Conservation (phyloP, 2,113 vertebrate genomes). For the Agelaius tricolor region DNA sequence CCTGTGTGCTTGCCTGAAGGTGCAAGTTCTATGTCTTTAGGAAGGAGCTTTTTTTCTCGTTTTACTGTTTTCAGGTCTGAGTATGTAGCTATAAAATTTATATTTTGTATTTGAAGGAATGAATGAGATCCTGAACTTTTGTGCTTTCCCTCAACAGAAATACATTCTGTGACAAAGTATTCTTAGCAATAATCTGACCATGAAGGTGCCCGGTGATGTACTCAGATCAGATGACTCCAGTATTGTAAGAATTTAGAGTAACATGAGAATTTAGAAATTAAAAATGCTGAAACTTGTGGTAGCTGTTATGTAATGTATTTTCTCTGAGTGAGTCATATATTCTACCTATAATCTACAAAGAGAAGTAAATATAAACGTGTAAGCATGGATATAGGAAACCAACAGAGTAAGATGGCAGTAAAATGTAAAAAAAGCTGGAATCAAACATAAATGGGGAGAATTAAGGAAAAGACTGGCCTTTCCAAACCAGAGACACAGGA, state of each 20-base stretch:
- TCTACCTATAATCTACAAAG: background rate
- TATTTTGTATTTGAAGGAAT: background rate
- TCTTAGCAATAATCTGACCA: background rate
- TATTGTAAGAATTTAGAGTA: background rate
- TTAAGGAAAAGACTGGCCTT: background rate
- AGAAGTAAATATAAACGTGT: background rate
- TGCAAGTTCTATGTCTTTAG: background rate
- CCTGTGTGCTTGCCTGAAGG: background rate
- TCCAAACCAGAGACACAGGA: background rate
- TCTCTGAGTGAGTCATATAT: background rate
- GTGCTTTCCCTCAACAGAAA: background rate
- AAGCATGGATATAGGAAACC: background rate
- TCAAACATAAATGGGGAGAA: background rate
- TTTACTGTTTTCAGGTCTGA: background rate
- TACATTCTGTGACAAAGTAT: background rate
- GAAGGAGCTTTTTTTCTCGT: background rate
- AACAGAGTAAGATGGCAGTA: background rate
- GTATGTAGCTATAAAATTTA: background rate
- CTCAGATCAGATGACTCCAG: background rate
- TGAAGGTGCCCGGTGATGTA: background rate
- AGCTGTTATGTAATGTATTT: background rate
- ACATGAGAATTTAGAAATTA: background rate
- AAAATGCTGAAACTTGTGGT: background rate
- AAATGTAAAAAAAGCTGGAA: background rate
- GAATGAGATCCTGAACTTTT: background rate